Percentiles rank a stretch among this genome's conserved stretches.
Conservation (phyloP, 2,113 vertebrate genomes). For the Tragulus kanchil region DNA sequence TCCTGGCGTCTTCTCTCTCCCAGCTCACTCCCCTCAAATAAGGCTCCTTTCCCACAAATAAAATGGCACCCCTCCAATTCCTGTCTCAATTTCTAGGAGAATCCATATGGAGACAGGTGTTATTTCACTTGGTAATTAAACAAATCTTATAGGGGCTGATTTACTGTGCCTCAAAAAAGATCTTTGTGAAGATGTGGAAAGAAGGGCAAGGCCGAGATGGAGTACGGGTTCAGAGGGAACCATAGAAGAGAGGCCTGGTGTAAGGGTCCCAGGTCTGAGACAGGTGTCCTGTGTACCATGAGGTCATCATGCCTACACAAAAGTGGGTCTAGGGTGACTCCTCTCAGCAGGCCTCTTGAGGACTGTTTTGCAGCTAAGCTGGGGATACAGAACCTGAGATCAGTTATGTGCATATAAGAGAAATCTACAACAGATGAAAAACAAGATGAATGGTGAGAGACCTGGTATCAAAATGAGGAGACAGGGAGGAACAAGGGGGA, state of each 20-base stretch:
- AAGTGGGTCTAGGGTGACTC: neutral
- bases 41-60: neutral
- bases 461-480: neutral
- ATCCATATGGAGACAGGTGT: neutral
- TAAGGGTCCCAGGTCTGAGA: neutral
- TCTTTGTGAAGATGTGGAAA: neutral
- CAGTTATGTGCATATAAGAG: neutral
- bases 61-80: neutral
- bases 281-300: accelerated
- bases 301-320: neutral
- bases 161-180: neutral
- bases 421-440: neutral
- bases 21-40: neutral
- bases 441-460: neutral
- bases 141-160: neutral
- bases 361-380: neutral
- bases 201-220: neutral
- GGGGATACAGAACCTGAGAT: neutral
- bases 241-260: neutral
- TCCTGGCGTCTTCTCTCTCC: neutral
- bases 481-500: neutral
- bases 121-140: neutral
- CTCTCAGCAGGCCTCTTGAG: neutral
- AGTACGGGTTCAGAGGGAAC: neutral
- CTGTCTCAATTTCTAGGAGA: neutral